phyloP scores from a whole-genome alignment of 2,888 invertebrate genomes.

The Cheilosia grossa region DNA sequence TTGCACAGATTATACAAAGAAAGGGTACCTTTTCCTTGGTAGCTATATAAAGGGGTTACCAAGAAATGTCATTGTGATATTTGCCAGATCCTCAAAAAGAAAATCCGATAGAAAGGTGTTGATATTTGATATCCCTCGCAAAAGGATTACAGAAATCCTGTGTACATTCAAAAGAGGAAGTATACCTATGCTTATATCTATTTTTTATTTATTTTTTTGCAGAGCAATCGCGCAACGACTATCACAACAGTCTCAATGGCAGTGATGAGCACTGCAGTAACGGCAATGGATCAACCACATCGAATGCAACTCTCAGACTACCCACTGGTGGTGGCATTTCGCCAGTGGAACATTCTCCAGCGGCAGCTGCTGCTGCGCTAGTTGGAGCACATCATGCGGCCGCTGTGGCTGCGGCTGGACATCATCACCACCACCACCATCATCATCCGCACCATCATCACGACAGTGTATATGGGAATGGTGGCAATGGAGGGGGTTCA shows the following conservation, averaged over 20 bases:
- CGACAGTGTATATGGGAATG: conserved; percentile 77
- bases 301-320: conserved; percentile 68
- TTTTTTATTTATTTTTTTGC: conserved; percentile 43
- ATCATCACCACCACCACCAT: conserved; percentile 75
- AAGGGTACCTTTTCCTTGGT: conserved; percentile 13
- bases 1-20: conserved; percentile 52
- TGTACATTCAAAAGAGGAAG: neutral
- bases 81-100: conserved; percentile 28
- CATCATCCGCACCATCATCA: conserved; percentile 75
- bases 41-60: conserved; percentile 17
- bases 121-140: conserved; percentile 60
- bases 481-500: conserved; percentile 53
- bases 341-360: conserved; percentile 79
- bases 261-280: conserved; percentile 75
- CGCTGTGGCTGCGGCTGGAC: conserved; percentile 78
- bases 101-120: conserved; percentile 33
- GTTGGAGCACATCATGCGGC: conserved; percentile 78
- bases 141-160: conserved; percentile 39
- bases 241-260: conserved; percentile 74
- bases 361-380: conserved; percentile 78
- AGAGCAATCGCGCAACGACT: conserved; percentile 76
- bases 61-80: conserved; percentile 40
- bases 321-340: conserved; percentile 75
- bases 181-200: neutral
- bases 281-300: conserved; percentile 60